phyloP scores from a whole-genome alignment of 2,113 vertebrate species.

The Prionailurus bengalensis region DNA sequence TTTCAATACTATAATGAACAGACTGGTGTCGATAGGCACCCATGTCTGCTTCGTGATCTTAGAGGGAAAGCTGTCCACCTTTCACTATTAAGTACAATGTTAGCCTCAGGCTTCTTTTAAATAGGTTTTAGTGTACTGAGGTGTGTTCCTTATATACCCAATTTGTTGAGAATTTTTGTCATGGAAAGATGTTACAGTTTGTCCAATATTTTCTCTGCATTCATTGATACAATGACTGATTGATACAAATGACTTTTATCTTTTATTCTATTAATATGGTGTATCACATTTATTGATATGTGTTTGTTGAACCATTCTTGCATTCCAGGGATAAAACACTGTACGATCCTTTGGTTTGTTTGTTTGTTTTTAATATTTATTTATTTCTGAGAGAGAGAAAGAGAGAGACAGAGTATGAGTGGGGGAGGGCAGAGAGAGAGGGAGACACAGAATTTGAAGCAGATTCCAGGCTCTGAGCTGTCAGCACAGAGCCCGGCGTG shows the following conservation, averaged over 20 bases:
- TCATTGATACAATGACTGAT: background rate
- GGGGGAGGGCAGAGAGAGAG: too few species aligned
- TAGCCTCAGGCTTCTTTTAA: background rate
- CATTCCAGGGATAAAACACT: background rate
- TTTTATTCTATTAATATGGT: background rate
- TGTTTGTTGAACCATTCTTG: background rate
- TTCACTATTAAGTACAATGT: background rate
- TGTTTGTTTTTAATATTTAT: too few species aligned
- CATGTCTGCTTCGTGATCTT: background rate
- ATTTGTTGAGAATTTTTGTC: background rate
- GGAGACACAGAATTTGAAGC: too few species aligned
- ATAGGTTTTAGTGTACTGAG: background rate
- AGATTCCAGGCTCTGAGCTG: too few species aligned
- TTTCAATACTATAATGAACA: background rate
- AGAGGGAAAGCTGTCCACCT: background rate
- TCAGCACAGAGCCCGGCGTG: too few species aligned
- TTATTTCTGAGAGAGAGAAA: too few species aligned
- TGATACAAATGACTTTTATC: background rate
- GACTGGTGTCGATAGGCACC: background rate
- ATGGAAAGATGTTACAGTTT: background rate
- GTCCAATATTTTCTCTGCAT: background rate
- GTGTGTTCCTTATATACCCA: background rate
- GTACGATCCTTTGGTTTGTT: background rate
- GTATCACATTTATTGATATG: background rate
- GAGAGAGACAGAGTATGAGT: too few species aligned